Conservation (phyloP, 2,113 vertebrate species). For the Formicarius rufipectus region DNA sequence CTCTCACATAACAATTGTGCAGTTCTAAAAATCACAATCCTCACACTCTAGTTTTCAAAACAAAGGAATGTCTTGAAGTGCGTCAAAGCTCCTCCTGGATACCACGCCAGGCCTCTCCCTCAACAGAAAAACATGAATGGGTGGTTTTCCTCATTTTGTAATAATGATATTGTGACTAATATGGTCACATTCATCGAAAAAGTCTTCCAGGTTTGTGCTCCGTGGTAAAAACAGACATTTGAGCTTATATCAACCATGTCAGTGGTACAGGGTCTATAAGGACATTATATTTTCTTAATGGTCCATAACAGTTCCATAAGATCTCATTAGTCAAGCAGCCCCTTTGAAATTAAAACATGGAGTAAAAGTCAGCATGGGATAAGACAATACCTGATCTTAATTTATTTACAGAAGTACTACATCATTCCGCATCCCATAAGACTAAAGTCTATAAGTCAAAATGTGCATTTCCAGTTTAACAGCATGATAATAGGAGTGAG, state of each 20-base stretch:
- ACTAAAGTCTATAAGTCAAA: background rate
- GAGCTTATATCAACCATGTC: background rate
- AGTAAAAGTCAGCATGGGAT: background rate
- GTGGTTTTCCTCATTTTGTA: background rate
- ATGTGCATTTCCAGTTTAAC: background rate
- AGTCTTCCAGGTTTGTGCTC: background rate
- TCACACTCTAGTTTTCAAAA: background rate
- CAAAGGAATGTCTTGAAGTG: background rate
- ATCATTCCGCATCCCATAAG: background rate
- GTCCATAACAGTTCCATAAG: background rate
- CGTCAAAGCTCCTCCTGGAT: background rate
- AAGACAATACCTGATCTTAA: background rate
- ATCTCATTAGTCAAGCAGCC: background rate
- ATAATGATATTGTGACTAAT: background rate
- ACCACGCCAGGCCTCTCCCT: background rate
- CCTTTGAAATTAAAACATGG: background rate
- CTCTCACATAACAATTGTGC: background rate
- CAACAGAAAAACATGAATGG: background rate
- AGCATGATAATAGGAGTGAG: accelerated
- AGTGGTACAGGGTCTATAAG: background rate
- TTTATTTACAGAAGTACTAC: background rate
- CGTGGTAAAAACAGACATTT: background rate
- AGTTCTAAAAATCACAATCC: background rate
- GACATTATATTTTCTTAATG: background rate
- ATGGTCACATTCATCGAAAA: background rate